Evolutionary conservation across 2,113 vertebrate genomes (phyloP).

Genomic region (Bubo bubo): DNA sequence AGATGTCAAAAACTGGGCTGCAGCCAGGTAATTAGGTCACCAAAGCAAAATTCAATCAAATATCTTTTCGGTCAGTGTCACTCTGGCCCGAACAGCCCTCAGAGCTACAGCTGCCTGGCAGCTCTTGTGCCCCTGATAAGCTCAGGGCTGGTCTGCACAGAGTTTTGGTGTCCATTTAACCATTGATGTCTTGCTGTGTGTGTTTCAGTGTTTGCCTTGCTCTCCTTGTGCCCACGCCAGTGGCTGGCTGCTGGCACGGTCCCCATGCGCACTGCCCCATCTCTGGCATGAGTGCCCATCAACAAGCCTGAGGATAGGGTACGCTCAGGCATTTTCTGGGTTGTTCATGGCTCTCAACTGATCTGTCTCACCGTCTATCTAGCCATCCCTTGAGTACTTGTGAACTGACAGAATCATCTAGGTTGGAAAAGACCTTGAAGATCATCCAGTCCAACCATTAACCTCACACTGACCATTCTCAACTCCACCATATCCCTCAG

Average conservation of each 20-base stretch:
- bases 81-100: accelerated
- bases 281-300: not conserved
- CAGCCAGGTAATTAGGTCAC: slow-evolving; percentile 6
- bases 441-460: too few species aligned
- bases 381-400: not conserved
- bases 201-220: not conserved
- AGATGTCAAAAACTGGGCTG: not conserved
- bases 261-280: accelerated
- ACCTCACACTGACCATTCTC: too few species aligned
- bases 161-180: not conserved
- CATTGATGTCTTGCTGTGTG: not conserved
- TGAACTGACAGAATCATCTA: not conserved
- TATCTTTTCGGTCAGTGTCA: not conserved
- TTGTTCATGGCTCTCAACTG: not conserved
- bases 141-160: not conserved
- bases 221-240: not conserved
- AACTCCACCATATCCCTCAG: too few species aligned
- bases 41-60: not conserved
- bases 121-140: not conserved
- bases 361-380: not conserved
- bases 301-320: too few species aligned
- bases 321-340: not conserved
- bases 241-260: accelerated
- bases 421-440: too few species aligned
- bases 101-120: not conserved